Evolutionary conservation across 2,797 vertebrate species (phyloP).

Genomic region (Hybognathus amarus): DNA sequence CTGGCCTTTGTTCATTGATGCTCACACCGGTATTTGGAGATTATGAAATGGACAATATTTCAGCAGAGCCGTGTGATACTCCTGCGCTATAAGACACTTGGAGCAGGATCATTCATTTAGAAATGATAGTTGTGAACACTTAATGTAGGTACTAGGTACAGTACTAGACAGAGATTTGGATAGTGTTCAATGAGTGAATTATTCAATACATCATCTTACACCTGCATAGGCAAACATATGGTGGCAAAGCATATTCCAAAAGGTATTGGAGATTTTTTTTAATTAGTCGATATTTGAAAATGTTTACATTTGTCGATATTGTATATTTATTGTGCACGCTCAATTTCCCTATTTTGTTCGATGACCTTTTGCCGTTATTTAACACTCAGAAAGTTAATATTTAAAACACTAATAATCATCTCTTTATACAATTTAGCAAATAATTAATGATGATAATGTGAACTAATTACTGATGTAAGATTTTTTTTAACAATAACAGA

Average conservation of each 20-base stretch:
- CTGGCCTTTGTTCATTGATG: constrained; percentile 80
- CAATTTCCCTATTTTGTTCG: neutral
- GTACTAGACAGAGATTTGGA: neutral
- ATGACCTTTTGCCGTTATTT: neutral
- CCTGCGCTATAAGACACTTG: constrained; percentile 28
- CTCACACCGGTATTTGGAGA: constrained; percentile 73
- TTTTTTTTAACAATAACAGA: neutral
- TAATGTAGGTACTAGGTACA: neutral
- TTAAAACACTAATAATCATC: neutral
- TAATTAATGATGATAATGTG: neutral
- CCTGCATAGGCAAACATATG: neutral
- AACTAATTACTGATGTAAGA: neutral
- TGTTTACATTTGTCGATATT: neutral
- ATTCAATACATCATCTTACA: neutral
- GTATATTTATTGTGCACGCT: neutral
- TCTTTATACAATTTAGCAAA: neutral
- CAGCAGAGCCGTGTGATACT: constrained; percentile 60
- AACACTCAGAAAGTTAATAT: neutral
- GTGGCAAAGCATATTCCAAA: neutral
- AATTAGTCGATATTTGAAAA: no score
- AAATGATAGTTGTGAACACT: neutral
- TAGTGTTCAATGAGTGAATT: neutral
- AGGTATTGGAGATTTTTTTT: neutral
- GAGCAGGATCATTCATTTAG: constrained; percentile 28
- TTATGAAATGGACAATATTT: constrained; percentile 69